Conservation (phyloP, 2,888 invertebrate genomes). For the Hololepta plana region DNA sequence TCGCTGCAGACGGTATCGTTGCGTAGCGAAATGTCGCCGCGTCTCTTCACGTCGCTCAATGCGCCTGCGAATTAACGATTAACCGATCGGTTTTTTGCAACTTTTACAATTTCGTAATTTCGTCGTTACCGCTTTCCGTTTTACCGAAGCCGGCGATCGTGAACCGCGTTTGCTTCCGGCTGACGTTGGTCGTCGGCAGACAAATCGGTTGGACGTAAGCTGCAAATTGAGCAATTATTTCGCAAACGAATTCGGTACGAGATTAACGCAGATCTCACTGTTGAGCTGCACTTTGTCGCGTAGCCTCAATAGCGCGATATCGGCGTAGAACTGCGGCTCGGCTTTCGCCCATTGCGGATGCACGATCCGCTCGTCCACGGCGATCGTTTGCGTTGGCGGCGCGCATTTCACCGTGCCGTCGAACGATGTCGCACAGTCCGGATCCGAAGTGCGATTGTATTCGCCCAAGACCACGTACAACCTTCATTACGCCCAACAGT, state of each 20-base stretch:
- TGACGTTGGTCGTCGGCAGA: conserved; percentile 12
- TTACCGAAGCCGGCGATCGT: conserved; percentile 25
- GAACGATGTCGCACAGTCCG: conserved; percentile 23
- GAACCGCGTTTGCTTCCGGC: conserved; percentile 1
- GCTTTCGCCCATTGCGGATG: conserved; percentile 21
- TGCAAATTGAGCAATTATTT: conserved; percentile 14
- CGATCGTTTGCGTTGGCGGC: conserved; percentile 18
- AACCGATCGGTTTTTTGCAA: not conserved
- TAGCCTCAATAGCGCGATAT: conserved; percentile 26
- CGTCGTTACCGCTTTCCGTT: conserved; percentile 19
- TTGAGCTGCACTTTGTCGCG: not conserved
- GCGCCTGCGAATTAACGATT: no score
- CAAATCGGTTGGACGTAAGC: conserved; percentile 21
- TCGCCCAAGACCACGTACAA: conserved; percentile 22
- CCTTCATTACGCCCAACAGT: no score
- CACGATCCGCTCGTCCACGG: conserved; percentile 22
- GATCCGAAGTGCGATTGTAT: conserved; percentile 21
- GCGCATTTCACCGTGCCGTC: conserved; percentile 22
- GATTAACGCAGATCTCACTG: not conserved
- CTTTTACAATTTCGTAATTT: not conserved
- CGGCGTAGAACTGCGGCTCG: conserved; percentile 13
- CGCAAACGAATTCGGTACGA: not conserved
- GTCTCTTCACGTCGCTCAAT: no score
- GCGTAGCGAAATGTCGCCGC: no score
- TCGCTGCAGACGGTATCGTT: no score